Percentiles rank a stretch among this genome's conserved stretches.
Evolutionary conservation across 2,113 vertebrate genomes (phyloP).

Genomic region (Camelus dromedarius): DNA sequence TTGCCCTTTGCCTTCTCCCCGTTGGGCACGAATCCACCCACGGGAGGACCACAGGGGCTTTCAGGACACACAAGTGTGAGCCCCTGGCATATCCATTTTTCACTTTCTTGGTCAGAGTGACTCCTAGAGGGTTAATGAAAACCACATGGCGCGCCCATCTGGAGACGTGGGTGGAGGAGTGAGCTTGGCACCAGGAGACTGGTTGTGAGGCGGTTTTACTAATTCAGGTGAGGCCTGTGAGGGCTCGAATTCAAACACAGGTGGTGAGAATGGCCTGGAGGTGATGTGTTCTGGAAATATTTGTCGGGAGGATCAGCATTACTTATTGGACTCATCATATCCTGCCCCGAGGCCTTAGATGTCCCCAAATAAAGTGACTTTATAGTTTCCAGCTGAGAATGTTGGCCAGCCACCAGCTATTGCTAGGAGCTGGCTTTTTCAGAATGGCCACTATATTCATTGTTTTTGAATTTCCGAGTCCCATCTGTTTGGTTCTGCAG

Average conservation of each 20-base stretch:
- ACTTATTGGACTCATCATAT: constrained; percentile 64
- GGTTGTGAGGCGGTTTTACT: not conserved
- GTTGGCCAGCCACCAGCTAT: constrained; percentile 62
- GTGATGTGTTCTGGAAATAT: constrained; percentile 58
- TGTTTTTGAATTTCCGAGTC: constrained; percentile 59
- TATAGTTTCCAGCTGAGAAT: constrained; percentile 77
- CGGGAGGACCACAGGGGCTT: fast-evolving
- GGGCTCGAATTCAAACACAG: constrained; percentile 5
- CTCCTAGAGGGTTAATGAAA: not conserved
- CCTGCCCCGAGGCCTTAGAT: constrained; percentile 69
- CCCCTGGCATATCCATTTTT: not conserved
- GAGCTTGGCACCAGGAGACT: fast-evolving
- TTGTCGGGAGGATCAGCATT: constrained; percentile 10
- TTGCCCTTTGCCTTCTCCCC: no score
- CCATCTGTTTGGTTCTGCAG: constrained; percentile 48
- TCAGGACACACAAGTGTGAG: not conserved
- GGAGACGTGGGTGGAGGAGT: not conserved
- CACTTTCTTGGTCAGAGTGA: not conserved
- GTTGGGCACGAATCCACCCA: not conserved
- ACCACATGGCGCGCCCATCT: not conserved
- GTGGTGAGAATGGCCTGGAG: constrained; percentile 47
- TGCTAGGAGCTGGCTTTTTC: constrained; percentile 73
- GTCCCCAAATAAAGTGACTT: constrained; percentile 76
- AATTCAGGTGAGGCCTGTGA: constrained; percentile 11
- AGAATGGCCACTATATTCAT: constrained; percentile 1